Evolutionary conservation across 2,113 vertebrate genomes (phyloP).

Genomic region (Corapipo altera): DNA sequence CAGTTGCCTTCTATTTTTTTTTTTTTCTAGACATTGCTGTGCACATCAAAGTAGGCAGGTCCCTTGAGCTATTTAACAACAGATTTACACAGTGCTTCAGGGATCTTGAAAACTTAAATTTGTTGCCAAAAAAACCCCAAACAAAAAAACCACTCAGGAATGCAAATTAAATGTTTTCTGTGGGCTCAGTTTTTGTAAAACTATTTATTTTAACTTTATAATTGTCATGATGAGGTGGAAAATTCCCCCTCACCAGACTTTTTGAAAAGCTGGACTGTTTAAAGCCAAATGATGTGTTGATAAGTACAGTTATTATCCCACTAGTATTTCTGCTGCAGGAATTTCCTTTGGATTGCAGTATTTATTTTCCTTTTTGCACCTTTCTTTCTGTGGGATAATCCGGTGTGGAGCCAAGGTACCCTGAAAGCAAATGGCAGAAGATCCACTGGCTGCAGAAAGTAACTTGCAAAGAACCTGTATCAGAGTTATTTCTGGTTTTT

Average conservation of each 20-base stretch:
- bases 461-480: background rate
- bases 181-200: background rate
- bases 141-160: background rate
- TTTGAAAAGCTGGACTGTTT: background rate
- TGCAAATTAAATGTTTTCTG: background rate
- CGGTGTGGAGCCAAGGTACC: background rate
- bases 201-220: background rate
- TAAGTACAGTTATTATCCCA: background rate
- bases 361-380: background rate
- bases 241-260: background rate
- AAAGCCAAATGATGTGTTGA: background rate
- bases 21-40: background rate
- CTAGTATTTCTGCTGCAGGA: background rate
- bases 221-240: background rate
- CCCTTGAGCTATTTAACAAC: background rate
- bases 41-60: background rate
- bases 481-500: background rate
- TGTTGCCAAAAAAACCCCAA: background rate
- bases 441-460: background rate
- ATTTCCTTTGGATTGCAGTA: background rate
- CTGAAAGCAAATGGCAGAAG: background rate
- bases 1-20: background rate
- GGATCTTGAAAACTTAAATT: background rate
- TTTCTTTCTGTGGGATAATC: background rate
- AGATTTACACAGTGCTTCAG: background rate